A percentile compares a stretch with the other conserved stretches of the same genome.
These are phyloP conservation scores for Dendrolimus kikuchii DNA, from an alignment of 1,140 invertebrate genomes.

Conservation along the genomic window DNA sequence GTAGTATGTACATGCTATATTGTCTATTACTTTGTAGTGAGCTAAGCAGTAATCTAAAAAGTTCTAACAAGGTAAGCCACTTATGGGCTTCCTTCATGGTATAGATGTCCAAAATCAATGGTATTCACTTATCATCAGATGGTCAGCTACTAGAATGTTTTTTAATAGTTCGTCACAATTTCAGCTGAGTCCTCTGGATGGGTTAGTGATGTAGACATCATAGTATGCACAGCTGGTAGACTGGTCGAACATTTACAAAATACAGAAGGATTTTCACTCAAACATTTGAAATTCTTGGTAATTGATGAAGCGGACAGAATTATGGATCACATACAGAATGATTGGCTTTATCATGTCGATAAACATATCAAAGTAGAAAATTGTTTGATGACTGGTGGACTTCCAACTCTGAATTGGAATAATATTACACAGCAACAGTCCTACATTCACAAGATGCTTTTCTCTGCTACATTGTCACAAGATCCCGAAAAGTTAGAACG, in stretches of 20 bases:
- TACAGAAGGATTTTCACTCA: conserved; percentile 89
- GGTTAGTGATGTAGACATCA: conserved; percentile 84
- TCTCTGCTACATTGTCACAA: conserved; percentile 96
- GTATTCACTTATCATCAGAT: no score
- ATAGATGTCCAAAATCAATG: no score
- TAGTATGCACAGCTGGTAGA: conserved; percentile 94
- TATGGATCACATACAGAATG: conserved; percentile 91
- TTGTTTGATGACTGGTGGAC: conserved; percentile 49
- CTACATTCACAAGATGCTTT: conserved; percentile 92
- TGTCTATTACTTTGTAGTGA: no score
- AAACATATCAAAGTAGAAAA: conserved; percentile 71
- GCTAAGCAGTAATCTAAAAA: no score
- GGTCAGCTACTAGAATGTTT: no score
- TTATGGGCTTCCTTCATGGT: no score
- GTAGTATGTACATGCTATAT: no score
- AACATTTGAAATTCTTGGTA: conserved; percentile 86
- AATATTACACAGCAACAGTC: conserved; percentile 59
- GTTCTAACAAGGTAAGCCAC: no score
- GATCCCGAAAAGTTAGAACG: conserved; percentile 95
- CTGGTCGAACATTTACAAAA: conserved; percentile 93
- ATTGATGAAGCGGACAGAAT: conserved; percentile 98
- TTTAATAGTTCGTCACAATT: conserved; percentile 10
- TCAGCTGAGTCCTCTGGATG: conserved; percentile 64
- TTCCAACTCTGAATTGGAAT: conserved; percentile 59
- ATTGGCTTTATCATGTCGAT: conserved; percentile 87